Evolutionary conservation across 2,888 invertebrate species (phyloP).

Genomic region (Meloe dianella): DNA sequence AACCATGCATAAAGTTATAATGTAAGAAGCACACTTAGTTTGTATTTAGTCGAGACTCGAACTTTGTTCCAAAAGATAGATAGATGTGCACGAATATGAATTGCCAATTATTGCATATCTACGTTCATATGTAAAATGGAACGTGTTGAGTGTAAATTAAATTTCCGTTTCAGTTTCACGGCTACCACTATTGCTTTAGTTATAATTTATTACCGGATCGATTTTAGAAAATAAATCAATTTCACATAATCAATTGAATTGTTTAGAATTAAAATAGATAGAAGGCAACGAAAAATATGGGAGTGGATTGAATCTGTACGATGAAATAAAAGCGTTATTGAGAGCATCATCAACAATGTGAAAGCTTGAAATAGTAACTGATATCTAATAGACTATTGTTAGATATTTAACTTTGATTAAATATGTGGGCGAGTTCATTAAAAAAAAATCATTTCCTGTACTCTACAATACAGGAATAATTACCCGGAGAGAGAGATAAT

Average conservation of each 20-base stretch:
- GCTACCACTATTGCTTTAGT: slow-evolving; percentile 49
- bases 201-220: slow-evolving; percentile 36
- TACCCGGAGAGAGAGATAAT: slow-evolving; percentile 60
- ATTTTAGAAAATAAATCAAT: slow-evolving; percentile 6
- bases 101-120: slow-evolving; percentile 51
- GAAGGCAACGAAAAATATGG: background rate
- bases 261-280: background rate
- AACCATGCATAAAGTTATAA: slow-evolving; percentile 34
- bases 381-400: slow-evolving; percentile 60
- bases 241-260: background rate
- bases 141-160: slow-evolving; percentile 52
- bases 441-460: slow-evolving; percentile 59
- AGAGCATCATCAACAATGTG: slow-evolving; percentile 52
- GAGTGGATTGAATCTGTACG: background rate
- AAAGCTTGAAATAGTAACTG: slow-evolving; percentile 54
- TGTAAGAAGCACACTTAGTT: slow-evolving; percentile 29
- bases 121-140: slow-evolving; percentile 49
- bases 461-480: slow-evolving; percentile 57
- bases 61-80: slow-evolving; percentile 43
- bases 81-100: slow-evolving; percentile 46
- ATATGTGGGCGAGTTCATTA: slow-evolving; percentile 61
- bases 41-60: slow-evolving; percentile 20
- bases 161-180: slow-evolving; percentile 51
- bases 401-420: slow-evolving; percentile 60
- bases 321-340: slow-evolving; percentile 52